Evolutionary conservation across 2,797 vertebrate genomes (phyloP).

Genomic region (Phataginus tricuspis): DNA sequence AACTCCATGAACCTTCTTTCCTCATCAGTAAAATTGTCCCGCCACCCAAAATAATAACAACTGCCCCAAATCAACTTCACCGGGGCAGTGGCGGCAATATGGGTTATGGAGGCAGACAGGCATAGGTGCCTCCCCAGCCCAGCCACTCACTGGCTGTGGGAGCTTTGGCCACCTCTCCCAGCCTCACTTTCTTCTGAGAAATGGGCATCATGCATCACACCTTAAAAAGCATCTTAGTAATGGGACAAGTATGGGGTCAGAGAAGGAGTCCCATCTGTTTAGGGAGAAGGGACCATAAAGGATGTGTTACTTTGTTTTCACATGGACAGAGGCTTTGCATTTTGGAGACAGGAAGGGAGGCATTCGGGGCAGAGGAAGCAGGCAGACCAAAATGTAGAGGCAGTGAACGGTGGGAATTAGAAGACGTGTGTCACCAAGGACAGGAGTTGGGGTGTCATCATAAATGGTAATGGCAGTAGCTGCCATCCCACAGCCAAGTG

Average conservation of each 20-base stretch:
- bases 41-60: too few species aligned
- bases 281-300: not conserved
- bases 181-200: not conserved
- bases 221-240: not conserved
- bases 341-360: not conserved
- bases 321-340: not conserved
- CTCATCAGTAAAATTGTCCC: not conserved
- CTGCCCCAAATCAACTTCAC: not conserved
- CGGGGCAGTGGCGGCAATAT: rapidly evolving
- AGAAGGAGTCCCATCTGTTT: not conserved
- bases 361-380: not conserved
- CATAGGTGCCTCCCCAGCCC: not conserved
- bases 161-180: not conserved
- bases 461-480: too few species aligned
- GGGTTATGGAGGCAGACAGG: not conserved
- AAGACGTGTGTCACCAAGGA: not conserved
- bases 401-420: rapidly evolving
- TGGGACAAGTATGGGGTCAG: not conserved
- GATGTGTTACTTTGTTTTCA: not conserved
- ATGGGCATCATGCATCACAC: not conserved
- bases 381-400: not conserved
- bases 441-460: rapidly evolving
- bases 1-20: not conserved
- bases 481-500: not conserved
- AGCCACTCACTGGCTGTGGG: not conserved